Evolutionary conservation across 2,797 vertebrate genomes (phyloP), one percentile per base, ranked within the genome.

Genomic region (Allobates femoralis): DNA sequence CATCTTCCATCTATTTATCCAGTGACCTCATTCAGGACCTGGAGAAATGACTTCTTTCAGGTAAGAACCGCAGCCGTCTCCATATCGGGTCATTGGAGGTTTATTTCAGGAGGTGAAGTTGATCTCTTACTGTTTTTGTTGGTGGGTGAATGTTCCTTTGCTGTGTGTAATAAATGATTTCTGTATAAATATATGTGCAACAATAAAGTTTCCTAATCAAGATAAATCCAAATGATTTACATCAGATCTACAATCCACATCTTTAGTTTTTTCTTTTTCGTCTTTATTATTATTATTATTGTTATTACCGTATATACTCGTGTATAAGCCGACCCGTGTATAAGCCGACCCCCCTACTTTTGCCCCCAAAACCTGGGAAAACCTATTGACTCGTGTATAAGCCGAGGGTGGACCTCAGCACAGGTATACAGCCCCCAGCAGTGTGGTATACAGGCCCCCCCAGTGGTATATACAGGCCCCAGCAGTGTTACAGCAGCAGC

Each of bases 1-100:
- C 78, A 85, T 81, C 87, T 77, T 81, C 85, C 78, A 85, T 85
- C 87, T 88, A 46, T 88, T 88, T 73, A 85, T 85, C 55, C 26
- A 75, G 81, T 84, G 83, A 88, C 87, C 87, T 88, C 78, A 85
- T 85, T 85, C 69, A 77, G 55, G 83, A 85, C 87, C 87, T 62
- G 34, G 18, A 88, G 71, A 88, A 88, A 85, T 85, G 69, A 88
- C 87, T 85, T 85, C 69, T 88, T 88, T 73, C 30, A 88, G 78
- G 87, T 85, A 81, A 85, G 69, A 69, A 84, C 81, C 34, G 41
- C 78, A 60, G 79, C 71, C 56, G 71, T 41, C 78, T 85, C 30
- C 69, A 77, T 77, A 78, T 78, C 66, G 78, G 83, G 78, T 85
- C 87, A 85, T 71, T 18, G 56, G 62, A 46, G 82, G 78, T 85